phyloP scores from a whole-genome alignment of 2,888 invertebrate genomes.

The Metopia argyrocephala region DNA sequence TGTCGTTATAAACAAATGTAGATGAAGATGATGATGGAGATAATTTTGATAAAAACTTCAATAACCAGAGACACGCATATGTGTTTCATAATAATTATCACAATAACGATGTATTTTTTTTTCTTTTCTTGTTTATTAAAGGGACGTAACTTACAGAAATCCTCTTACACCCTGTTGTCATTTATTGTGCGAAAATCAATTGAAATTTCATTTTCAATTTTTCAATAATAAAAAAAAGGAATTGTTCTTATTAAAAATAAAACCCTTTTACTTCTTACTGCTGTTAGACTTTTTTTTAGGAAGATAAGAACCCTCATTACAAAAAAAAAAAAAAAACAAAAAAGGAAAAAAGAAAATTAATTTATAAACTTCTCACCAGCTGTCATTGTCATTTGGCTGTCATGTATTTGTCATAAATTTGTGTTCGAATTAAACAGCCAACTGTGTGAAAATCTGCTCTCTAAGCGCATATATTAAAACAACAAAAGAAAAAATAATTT shows the following conservation, averaged over 20 bases:
- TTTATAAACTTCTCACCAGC: slow-evolving; percentile 26
- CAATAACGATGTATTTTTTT: slow-evolving; percentile 12
- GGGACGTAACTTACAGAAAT: slow-evolving; percentile 44
- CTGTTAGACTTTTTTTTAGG: background rate
- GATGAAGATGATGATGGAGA: slow-evolving; percentile 13
- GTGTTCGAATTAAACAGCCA: slow-evolving; percentile 34
- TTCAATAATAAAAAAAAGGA: background rate
- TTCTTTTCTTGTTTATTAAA: background rate
- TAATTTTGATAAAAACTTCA: slow-evolving; percentile 27
- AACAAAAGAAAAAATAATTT: background rate
- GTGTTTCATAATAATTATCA: background rate
- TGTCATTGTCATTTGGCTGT: slow-evolving; percentile 51
- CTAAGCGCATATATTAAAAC: too few relatives aligned
- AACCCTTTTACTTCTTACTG: slow-evolving; percentile 29
- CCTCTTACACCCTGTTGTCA: slow-evolving; percentile 37
- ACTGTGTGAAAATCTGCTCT: slow-evolving; percentile 29
- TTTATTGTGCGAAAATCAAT: slow-evolving; percentile 39
- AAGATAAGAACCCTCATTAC: slow-evolving; percentile 26
- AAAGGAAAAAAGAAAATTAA: too few relatives aligned
- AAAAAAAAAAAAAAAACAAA: background rate
- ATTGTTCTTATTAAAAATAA: too few relatives aligned
- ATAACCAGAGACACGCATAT: background rate
- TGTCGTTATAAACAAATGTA: slow-evolving; percentile 1
- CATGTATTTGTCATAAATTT: slow-evolving; percentile 46
- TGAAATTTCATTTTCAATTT: slow-evolving; percentile 32